Conservation (phyloP, 2,113 vertebrate species). For the Semicossyphus pulcher region DNA sequence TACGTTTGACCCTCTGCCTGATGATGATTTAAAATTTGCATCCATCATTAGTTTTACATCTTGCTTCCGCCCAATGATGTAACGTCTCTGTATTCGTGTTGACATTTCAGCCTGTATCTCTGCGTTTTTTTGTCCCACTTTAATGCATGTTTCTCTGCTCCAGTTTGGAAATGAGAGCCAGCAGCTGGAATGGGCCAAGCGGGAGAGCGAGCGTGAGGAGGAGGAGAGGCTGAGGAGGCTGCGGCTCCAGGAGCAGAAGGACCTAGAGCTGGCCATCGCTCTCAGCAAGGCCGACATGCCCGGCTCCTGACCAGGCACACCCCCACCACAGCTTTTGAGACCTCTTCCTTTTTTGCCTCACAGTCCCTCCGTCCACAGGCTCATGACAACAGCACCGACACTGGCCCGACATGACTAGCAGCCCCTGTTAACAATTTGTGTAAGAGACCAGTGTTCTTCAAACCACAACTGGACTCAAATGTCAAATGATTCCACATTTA, state of each 20-base stretch:
- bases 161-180: slow-evolving; percentile 96
- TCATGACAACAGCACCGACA: slow-evolving; percentile 27
- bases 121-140: background rate
- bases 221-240: slow-evolving; percentile 89
- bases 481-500: slow-evolving; percentile 63
- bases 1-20: slow-evolving; percentile 1
- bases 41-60: background rate
- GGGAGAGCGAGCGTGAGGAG: slow-evolving; percentile 93
- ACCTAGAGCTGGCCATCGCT: slow-evolving; percentile 94
- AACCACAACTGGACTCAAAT: slow-evolving; percentile 46
- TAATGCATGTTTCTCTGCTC: slow-evolving; percentile 26
- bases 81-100: slow-evolving; percentile 8
- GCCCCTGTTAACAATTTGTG: slow-evolving; percentile 54
- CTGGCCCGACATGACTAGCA: slow-evolving; percentile 43
- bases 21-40: slow-evolving; percentile 22
- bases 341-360: slow-evolving; percentile 3
- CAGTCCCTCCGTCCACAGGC: slow-evolving; percentile 3
- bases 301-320: slow-evolving; percentile 76
- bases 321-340: slow-evolving; percentile 8
- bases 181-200: slow-evolving; percentile 96
- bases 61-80: background rate
- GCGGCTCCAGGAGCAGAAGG: slow-evolving; percentile 91
- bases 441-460: slow-evolving; percentile 53
- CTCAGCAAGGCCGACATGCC: slow-evolving; percentile 94
- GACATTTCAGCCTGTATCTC: background rate